Base-by-base conservation (phyloP, 2,113 vertebrate species). In the Neotoma lepida region DNA sequence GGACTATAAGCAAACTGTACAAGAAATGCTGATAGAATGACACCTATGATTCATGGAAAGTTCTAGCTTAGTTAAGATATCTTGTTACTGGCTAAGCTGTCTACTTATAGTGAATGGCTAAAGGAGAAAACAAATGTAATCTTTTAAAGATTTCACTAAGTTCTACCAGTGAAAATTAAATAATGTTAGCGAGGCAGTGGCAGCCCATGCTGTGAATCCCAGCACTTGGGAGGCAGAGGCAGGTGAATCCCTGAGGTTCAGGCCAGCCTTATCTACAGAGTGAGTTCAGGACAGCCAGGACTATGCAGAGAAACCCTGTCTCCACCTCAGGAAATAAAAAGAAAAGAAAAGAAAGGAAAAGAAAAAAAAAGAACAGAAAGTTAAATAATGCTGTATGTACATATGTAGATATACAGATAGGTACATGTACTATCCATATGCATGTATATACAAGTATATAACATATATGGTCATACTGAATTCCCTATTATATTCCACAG, bases 131-230 rank as follows among this genome's bases (percentile, higher is more conserved):
- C 4, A 86, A 46, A 26, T 56, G 64, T 17, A 17, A 49, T 74
- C 70, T 73, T 84, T 46, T 82, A 49, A 76, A 64, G 24, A 73
- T 66, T 76, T 91, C 7, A 73, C 61, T 73, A 86, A 91, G 71
- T 93, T 26, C 4, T 63, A 88, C 54, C 30, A 91, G 70, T 51
- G 6, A 94, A 64, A 93, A 77, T 82, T 54, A 9, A 51, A 89
- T 4, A 82, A 51, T 28, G 26, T 63, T 63, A 63, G 61, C 61
- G 8, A 63, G 61, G 61, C 2, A 63, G 26, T 63, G 24, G 9
- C 10, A 8, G 7, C 7, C 61, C 61, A 63, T 63, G 24, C 61
- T 63, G 61, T 28, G 3, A 28, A 26, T 61, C 58, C 6, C 22
- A 61, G 58, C 58, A 9, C 22, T 61, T 24, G 22, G 22, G 58